Percentiles rank a stretch among this genome's conserved stretches.
Conservation (phyloP, 1,140 invertebrate species). For the Solen grandis region DNA sequence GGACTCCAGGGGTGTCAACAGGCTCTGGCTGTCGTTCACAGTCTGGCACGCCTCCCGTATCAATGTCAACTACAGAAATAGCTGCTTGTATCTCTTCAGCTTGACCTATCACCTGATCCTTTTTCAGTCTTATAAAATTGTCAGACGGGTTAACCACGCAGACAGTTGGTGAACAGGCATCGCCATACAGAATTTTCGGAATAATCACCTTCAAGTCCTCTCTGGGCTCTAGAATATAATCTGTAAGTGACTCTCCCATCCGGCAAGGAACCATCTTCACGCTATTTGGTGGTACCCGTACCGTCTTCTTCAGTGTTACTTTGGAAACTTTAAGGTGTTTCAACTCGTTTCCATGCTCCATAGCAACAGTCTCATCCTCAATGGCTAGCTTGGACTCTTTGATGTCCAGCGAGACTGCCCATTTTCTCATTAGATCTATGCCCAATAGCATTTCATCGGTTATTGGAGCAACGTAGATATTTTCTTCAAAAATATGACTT, state of each 20-base stretch:
- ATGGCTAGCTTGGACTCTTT: neutral
- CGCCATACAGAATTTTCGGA: neutral
- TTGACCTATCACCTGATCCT: neutral
- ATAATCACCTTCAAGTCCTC: neutral
- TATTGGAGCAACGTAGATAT: slow-evolving; percentile 25
- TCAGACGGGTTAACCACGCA: neutral
- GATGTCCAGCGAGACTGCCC: neutral
- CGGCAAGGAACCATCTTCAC: neutral
- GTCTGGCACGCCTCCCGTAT: neutral
- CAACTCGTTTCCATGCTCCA: no score
- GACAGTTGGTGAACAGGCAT: neutral
- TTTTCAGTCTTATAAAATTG: neutral
- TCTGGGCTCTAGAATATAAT: neutral
- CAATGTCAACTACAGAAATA: neutral
- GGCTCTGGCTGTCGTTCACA: neutral
- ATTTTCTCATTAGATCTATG: slow-evolving; percentile 1
- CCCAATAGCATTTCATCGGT: no score
- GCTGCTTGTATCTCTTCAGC: neutral
- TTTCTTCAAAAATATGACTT: neutral
- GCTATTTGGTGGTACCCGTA: neutral
- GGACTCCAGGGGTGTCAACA: neutral
- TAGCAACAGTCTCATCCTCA: no score
- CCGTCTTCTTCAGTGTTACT: slow-evolving; percentile 1
- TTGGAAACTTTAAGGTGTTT: neutral
- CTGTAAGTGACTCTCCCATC: neutral